Evolutionary conservation across 1,140 invertebrate species (phyloP), one percentile per base, ranked within the genome.

Genomic region (Chironomus tepperi): DNA sequence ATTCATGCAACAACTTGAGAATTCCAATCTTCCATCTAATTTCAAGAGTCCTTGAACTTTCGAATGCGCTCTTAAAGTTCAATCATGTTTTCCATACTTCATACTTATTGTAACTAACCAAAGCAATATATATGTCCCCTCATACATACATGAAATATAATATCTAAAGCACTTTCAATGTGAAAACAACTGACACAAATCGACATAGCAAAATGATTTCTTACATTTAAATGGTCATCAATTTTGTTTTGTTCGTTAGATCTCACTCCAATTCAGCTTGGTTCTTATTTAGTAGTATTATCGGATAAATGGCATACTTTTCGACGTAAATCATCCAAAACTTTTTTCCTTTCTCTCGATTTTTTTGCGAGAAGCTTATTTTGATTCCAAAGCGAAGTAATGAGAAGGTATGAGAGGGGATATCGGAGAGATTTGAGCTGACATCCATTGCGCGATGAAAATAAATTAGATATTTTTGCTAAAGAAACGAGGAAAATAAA

Each of bases 151-250:
- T 34, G 24, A 34, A 34, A 34, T 34, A 34, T 34, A 34, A 34
- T 34, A 57, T 57, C 47, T 5, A 57, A 57, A 57, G 47, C 47
- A 57, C 12, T 57, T 57, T 57, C 47, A 57, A 57, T 57, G 47
- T 57, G 47, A 57, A 57, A 57, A 70, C 65, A 21, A 70, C 65
- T 70, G 65, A 70, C 65, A 70, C 65, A 70, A 70, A 70, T 70
- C 65, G 65, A 70, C 65, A 70, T 18, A 18, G 65, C 16, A 18
- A 18, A 18, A 70, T 70, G 65, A 70, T 70, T 70, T 70, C 65
- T 70, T 70, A 70, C 65, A 70, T 70, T 70, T 70, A 70, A 70
- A 70, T 70, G 65, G 65, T 16, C 65, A 70, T 70, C 65, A 70
- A 70, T 70, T 70, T 70, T 70, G 9, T 21, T 70, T 70, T 57